phyloP scores from a whole-genome alignment of 2,888 invertebrate species.

The Eurois occulta region DNA sequence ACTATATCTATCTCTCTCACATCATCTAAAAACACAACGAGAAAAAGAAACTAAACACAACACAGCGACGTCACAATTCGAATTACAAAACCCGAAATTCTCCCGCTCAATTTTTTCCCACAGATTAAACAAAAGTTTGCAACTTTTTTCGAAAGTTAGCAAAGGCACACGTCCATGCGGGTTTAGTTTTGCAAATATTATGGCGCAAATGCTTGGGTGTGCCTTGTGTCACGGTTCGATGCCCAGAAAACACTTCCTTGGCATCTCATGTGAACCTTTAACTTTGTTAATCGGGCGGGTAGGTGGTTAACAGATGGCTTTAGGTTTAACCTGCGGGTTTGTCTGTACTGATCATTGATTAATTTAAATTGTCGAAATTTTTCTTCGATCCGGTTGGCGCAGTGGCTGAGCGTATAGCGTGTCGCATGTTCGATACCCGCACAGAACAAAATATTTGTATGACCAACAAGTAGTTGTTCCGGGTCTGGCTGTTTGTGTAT shows the following conservation, averaged over 20 bases:
- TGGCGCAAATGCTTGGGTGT: slow-evolving; percentile 86
- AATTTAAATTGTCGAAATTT: too few species aligned
- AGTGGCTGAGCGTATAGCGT: too few species aligned
- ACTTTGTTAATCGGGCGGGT: slow-evolving; percentile 78
- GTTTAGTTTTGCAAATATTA: slow-evolving; percentile 84
- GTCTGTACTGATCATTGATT: neutral
- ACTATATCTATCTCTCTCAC: slow-evolving; percentile 52
- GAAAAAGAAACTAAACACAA: slow-evolving; percentile 41
- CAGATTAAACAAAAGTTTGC: slow-evolving; percentile 56
- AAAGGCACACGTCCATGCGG: slow-evolving; percentile 80
- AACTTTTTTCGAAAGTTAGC: slow-evolving; percentile 65
- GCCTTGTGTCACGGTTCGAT: slow-evolving; percentile 81
- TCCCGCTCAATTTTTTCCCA: slow-evolving; percentile 60
- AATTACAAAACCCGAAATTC: slow-evolving; percentile 57
- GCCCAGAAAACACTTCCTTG: slow-evolving; percentile 81
- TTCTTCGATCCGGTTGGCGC: too few species aligned
- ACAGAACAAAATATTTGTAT: too few species aligned
- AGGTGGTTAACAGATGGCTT: slow-evolving; percentile 31
- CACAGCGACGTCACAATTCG: slow-evolving; percentile 32
- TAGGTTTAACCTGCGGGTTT: slow-evolving; percentile 27
- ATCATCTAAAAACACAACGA: slow-evolving; percentile 13
- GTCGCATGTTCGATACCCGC: too few species aligned
- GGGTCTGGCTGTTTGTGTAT: too few species aligned
- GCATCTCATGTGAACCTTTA: slow-evolving; percentile 81
- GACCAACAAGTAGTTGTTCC: too few species aligned